Conservation (phyloP, 2,888 invertebrate genomes). For the Allophyes oxyacanthae region DNA sequence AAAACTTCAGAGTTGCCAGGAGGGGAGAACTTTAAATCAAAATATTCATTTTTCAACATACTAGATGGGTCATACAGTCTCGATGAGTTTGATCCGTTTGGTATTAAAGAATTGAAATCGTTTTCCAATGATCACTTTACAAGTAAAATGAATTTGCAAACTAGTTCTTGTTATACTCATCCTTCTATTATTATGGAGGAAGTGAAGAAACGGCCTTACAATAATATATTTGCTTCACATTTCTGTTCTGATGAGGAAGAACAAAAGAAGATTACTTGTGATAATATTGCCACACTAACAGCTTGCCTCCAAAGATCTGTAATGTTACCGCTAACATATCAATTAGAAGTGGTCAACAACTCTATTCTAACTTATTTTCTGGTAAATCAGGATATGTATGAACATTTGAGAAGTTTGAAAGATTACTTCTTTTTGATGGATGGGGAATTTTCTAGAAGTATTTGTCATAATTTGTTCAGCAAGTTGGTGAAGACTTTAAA, state of each 20-base stretch:
- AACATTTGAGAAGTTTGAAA: slow-evolving; percentile 92
- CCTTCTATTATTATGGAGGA: slow-evolving; percentile 80
- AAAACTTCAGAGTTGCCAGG: slow-evolving; percentile 60
- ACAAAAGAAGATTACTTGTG: slow-evolving; percentile 70
- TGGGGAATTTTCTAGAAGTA: slow-evolving; percentile 93
- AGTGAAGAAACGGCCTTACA: slow-evolving; percentile 80
- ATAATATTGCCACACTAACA: slow-evolving; percentile 85
- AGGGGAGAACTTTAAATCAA: slow-evolving; percentile 49
- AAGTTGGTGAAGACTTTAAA: slow-evolving; percentile 91
- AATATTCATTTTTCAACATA: slow-evolving; percentile 80
- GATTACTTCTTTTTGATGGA: slow-evolving; percentile 94
- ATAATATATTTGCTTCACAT: slow-evolving; percentile 77
- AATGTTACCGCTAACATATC: slow-evolving; percentile 91
- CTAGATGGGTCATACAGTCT: slow-evolving; percentile 85
- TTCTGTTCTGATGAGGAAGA: slow-evolving; percentile 67
- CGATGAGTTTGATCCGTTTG: slow-evolving; percentile 83
- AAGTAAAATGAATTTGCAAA: slow-evolving; percentile 70
- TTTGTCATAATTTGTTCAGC: slow-evolving; percentile 92
- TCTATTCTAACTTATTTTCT: slow-evolving; percentile 92
- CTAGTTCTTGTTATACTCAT: slow-evolving; percentile 76
- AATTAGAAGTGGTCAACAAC: slow-evolving; percentile 92
- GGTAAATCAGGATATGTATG: slow-evolving; percentile 91
- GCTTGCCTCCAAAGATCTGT: slow-evolving; percentile 92
- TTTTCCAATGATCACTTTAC: slow-evolving; percentile 73
- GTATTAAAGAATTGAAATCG: slow-evolving; percentile 71